A percentile compares a stretch with the other conserved stretches of the same genome.
These are phyloP conservation scores for Jacana jacana DNA, from an alignment of 2,113 vertebrate species.

Conservation along the genomic window DNA sequence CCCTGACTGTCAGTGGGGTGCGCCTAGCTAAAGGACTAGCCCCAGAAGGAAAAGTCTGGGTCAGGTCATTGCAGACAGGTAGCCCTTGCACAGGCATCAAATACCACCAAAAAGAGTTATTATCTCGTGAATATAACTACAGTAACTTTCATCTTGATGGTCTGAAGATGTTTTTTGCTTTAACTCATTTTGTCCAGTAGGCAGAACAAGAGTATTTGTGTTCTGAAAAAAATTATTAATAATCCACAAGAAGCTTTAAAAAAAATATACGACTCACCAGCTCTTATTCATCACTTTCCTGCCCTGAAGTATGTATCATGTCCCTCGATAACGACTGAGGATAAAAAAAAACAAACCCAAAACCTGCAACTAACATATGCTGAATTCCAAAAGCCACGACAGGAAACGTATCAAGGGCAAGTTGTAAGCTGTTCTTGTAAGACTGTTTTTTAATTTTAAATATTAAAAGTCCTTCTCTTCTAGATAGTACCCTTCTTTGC, in stretches of 20 bases:
- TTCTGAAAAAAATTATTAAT: not conserved
- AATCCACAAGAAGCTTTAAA: not conserved
- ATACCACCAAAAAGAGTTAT: not conserved
- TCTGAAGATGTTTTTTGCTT: not conserved
- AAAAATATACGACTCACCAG: no score
- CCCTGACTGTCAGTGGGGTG: not conserved
- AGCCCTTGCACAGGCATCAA: not conserved
- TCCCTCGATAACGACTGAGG: not conserved
- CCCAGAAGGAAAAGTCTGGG: not conserved
- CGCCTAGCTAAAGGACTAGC: not conserved
- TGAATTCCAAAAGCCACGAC: not conserved
- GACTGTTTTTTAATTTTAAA: not conserved
- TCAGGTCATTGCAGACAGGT: not conserved
- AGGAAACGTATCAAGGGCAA: not conserved
- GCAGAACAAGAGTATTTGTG: not conserved
- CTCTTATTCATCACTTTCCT: not conserved
- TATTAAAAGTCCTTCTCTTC: not conserved
- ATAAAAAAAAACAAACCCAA: not conserved
- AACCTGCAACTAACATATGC: accelerated
- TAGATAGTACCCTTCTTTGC: not conserved
- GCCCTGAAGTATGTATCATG: not conserved
- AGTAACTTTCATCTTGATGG: not conserved
- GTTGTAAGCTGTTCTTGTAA: not conserved
- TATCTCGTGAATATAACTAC: not conserved
- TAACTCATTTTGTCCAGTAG: not conserved